phyloP scores from a whole-genome alignment of 2,888 invertebrate genomes.

The Sminthurinus aureus region DNA sequence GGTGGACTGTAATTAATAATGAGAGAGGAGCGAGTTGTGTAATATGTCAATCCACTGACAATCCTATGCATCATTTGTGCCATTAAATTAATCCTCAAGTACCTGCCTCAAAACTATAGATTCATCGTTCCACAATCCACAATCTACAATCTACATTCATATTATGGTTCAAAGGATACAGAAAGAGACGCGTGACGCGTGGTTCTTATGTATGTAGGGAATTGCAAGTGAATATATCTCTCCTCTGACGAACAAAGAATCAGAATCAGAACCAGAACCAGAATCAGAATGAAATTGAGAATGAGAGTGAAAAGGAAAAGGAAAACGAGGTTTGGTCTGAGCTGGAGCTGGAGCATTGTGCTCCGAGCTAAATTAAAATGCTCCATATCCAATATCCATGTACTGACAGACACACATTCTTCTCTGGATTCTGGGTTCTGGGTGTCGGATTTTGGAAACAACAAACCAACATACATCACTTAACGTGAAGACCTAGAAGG shows the following conservation, averaged over 20 bases:
- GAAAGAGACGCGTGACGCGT: no score
- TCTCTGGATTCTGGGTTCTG: not conserved
- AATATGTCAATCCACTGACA: not conserved
- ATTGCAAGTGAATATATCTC: no score
- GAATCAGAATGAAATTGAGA: not conserved
- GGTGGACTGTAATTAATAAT: not conserved
- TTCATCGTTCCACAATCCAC: no score
- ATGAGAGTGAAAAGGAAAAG: not conserved
- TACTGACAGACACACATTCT: not conserved
- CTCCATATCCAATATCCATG: not conserved
- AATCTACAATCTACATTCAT: no score
- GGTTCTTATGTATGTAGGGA: no score
- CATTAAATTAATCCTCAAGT: no score
- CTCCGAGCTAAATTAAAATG: no score
- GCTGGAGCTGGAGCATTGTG: not conserved
- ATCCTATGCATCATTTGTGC: not conserved
- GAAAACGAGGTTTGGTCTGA: not conserved
- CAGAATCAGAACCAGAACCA: not conserved
- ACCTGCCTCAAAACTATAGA: no score
- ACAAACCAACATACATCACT: no score
- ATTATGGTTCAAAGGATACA: no score
- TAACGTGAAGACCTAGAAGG: no score
- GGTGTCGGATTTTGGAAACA: no score
- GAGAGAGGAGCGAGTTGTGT: not conserved
- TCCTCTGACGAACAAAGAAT: not conserved